Base-by-base conservation (phyloP, 2,113 vertebrate species). In the Chaetorhynchus papuensis region DNA sequence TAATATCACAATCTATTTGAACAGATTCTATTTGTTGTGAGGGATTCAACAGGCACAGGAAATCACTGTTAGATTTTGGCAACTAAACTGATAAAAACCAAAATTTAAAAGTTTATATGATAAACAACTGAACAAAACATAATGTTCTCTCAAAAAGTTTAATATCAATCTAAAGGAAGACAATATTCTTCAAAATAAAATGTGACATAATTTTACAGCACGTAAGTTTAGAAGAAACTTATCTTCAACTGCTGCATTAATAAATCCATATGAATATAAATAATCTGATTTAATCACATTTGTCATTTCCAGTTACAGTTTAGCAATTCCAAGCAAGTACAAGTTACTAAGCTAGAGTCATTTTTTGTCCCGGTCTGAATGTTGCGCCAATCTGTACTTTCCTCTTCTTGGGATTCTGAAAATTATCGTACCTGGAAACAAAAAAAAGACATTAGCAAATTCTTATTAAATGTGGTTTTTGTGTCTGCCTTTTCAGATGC, bases 331-430 rank as follows among this genome's bases (percentile, higher is more conserved):
- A 79, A 88, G 33, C 44, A 68, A 83, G 79, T 45, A 33, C 12
- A 56, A 83, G 59, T 80, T 50, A 69, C 98, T 98, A 99, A 30
- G 99, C 99, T 94, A 99, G 96, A 57, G 99, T 99, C 3, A 99
- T 98, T 98, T 98, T 98, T 69, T 99, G 99, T 95, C 99, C 99
- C 90, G 98, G 98, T 97, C 96, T 98, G 74, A 99, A 98, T 7
- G 93, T 71, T 95, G 96, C 61, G 16, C 93, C 91, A 72, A 80
- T 97, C 89, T 96, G 97, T 95, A 94, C 95, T 97, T 98, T 98
- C 76, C 97, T 97, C 63, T 98, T 98, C 96, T 97, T 98, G 53
- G 96, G 97, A 94, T 98, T 97, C 24, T 98, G 98, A 96, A 99
- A 99, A 65, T 94, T 97, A 92, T 99, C 98, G 83, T 99, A 99